Evolutionary conservation across 2,797 vertebrate genomes (phyloP).

Genomic region (Protosalanx chinensis): DNA sequence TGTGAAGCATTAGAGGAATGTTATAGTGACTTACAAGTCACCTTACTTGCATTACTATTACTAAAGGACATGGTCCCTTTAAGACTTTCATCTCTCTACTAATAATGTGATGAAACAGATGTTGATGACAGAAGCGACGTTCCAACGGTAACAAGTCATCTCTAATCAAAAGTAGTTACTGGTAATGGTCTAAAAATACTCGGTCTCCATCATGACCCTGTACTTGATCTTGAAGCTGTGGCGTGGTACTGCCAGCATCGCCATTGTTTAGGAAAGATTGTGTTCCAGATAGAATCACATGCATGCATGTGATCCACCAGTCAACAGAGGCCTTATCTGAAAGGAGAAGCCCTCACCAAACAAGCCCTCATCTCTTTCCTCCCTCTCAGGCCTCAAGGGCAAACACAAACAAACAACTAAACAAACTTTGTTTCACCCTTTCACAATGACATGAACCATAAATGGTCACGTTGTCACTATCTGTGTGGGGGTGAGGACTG

Average conservation of each 20-base stretch:
- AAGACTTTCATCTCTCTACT: background rate
- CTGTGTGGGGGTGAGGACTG: background rate
- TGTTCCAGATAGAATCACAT: constrained; percentile 1
- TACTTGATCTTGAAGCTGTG: constrained; percentile 1
- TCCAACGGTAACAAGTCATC: background rate
- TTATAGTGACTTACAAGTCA: background rate
- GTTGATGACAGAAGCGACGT: too few relatives aligned
- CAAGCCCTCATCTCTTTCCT: constrained; percentile 3
- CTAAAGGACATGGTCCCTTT: background rate
- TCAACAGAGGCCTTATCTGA: background rate
- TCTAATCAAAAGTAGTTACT: background rate
- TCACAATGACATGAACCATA: constrained; percentile 5
- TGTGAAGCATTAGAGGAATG: constrained; percentile 9
- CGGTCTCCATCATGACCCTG: background rate
- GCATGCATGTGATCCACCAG: background rate
- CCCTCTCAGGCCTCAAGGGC: background rate
- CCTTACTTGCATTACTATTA: background rate
- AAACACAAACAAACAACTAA: background rate
- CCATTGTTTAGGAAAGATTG: constrained; percentile 2
- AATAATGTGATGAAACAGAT: background rate
- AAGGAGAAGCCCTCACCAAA: constrained; percentile 4
- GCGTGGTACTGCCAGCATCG: background rate
- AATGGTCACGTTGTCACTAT: background rate
- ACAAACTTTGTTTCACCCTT: background rate
- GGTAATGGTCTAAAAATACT: background rate